Evolutionary conservation across 2,797 vertebrate genomes (phyloP).

Genomic region (Macropodus opercularis): DNA sequence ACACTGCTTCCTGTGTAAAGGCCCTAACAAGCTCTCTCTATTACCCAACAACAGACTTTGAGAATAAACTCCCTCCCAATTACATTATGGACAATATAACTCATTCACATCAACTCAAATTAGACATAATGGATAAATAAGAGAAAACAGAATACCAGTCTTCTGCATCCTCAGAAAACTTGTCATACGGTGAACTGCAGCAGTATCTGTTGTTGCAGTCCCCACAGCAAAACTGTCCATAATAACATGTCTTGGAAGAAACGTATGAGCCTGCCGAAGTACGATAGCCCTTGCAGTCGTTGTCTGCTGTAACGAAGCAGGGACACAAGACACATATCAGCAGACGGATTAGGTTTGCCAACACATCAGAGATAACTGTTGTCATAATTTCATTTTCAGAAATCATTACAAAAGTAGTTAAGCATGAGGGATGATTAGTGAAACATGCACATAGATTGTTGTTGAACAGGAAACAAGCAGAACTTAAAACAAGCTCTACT

Average conservation of each 20-base stretch:
- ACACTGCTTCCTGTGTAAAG: slow-evolving; percentile 29
- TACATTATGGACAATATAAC: not conserved
- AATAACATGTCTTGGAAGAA: rapidly evolving
- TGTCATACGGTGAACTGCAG: rapidly evolving
- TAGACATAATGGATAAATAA: not conserved
- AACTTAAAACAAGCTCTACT: no score
- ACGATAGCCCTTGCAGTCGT: slow-evolving; percentile 45
- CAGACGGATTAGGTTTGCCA: not conserved
- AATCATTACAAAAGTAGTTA: not conserved
- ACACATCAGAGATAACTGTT: not conserved
- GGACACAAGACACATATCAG: slow-evolving; percentile 6
- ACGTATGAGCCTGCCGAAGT: rapidly evolving
- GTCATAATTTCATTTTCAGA: not conserved
- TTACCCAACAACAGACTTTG: not conserved
- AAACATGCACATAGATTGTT: not conserved
- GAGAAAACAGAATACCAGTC: slow-evolving; percentile 39
- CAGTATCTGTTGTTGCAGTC: slow-evolving; percentile 48
- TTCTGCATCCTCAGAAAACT: not conserved
- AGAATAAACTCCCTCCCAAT: not conserved
- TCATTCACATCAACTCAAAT: not conserved
- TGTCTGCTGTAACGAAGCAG: slow-evolving; percentile 30
- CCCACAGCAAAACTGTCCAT: slow-evolving; percentile 66
- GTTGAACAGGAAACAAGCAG: no score
- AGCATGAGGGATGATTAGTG: not conserved
- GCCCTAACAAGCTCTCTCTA: not conserved